Evolutionary conservation across 2,888 invertebrate genomes (phyloP), one percentile per base, ranked within the genome.

Genomic region (Lydus trimaculatus): DNA sequence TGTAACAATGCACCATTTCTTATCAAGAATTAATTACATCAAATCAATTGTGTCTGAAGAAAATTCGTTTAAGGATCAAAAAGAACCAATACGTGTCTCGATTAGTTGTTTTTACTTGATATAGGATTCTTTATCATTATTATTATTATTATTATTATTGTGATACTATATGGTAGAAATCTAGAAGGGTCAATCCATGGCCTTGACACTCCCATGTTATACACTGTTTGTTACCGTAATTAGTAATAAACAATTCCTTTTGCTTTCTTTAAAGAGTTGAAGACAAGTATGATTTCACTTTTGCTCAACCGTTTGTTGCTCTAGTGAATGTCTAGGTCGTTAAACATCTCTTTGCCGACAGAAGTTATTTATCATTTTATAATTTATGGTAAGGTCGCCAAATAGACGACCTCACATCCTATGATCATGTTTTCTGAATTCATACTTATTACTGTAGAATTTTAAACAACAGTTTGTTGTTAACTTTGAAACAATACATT

Each of bases 261-360:
- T 71, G 61, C 71, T 71, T 71, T 71, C 71, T 52, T 20, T 65
- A 56, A 56, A 56, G 13, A 15, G 13, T 56, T 56, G 25, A 56
- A 58, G 59, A 61, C 68, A 64, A 58, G 63, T 65, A 61, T 60
- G 66, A 66, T 73, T 74, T 74, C 73, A 72, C 73, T 73, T 65
- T 67, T 73, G 58, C 52, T 39, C 59, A 36, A 63, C 43, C 36
- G 7, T 11, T 56, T 63, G 61, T 58, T 62, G 72, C 71, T 73
- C 70, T 62, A 68, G 63, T 73, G 71, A 74, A 70, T 62, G 70
- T 70, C 68, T 67, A 65, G 67, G 69, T 72, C 72, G 68, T 71
- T 72, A 69, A 70, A 63, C 65, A 72, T 70, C 67, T 70, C 73
- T 65, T 66, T 59, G 39, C 70, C 58, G 65, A 59, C 69, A 67